Conservation (phyloP, 2,797 vertebrate species). For the Emys orbicularis region DNA sequence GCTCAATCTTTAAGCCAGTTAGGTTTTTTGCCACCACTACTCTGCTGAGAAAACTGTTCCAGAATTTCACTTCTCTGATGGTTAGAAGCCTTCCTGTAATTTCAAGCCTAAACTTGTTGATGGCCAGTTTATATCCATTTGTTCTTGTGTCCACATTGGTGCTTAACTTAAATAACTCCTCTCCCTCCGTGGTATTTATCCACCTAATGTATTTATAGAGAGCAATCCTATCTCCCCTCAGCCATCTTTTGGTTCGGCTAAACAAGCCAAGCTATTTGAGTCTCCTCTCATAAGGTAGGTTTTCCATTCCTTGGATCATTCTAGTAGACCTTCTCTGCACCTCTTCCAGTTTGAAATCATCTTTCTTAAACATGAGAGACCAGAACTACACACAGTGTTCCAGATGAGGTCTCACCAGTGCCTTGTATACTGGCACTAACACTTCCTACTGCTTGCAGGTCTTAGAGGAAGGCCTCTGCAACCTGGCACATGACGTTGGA, state of each 20-base stretch:
- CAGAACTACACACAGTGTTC: neutral
- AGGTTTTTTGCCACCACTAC: neutral
- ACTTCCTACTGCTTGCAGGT: neutral
- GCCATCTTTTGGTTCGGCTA: neutral
- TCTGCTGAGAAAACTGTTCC: neutral
- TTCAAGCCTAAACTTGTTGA: neutral
- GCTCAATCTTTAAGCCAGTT: neutral
- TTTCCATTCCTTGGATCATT: neutral
- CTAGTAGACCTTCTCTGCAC: neutral
- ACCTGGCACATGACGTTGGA: conserved; percentile 7
- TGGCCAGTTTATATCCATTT: neutral
- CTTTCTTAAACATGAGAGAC: neutral
- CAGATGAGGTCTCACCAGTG: neutral
- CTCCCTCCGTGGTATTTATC: neutral
- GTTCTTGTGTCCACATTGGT: neutral
- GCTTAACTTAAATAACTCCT: neutral
- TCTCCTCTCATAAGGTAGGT: neutral
- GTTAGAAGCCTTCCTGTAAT: neutral
- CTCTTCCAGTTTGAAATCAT: neutral
- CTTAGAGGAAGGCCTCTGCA: neutral
- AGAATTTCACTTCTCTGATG: neutral
- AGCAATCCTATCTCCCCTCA: neutral
- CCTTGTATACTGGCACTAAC: neutral
- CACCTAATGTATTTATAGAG: neutral
- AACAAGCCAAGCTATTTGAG: neutral